Conservation (phyloP, 1,140 invertebrate species). For the Steinernema khuongi region DNA sequence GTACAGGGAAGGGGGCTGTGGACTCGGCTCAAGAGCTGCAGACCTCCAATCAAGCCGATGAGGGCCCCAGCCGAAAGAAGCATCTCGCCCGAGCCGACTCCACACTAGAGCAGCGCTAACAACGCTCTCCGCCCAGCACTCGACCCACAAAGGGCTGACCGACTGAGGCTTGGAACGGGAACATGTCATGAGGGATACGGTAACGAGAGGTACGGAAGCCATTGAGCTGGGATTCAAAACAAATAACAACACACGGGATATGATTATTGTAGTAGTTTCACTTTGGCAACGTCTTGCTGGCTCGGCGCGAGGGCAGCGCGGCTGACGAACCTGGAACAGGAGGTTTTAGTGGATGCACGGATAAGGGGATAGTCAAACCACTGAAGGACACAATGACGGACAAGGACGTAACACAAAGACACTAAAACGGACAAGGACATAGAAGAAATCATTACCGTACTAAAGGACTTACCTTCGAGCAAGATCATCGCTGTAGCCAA, state of each 20-base stretch:
- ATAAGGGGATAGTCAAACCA: not conserved
- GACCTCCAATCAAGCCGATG: no score
- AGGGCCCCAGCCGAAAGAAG: no score
- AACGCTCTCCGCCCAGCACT: no score
- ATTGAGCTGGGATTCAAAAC: conserved; percentile 15
- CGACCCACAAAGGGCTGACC: no score
- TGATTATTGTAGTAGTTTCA: not conserved
- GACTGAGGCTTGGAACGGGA: not conserved
- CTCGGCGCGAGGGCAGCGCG: conserved; percentile 35
- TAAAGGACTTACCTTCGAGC: conserved; percentile 44
- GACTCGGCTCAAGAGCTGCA: not conserved
- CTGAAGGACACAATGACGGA: conserved; percentile 11
- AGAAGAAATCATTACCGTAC: not conserved
- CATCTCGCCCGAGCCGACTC: no score
- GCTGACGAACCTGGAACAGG: conserved; percentile 36
- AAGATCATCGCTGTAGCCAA: conserved; percentile 47
- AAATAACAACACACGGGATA: not conserved
- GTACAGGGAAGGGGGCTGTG: not conserved
- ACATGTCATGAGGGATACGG: not conserved
- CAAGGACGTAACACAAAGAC: not conserved
- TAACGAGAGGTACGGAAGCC: not conserved
- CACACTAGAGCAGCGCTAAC: no score
- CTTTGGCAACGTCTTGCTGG: conserved; percentile 19
- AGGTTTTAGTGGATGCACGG: not conserved
- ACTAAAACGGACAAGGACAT: conserved; percentile 12